Evolutionary conservation across 2,113 vertebrate species (phyloP).

Genomic region (Callithrix jacchus): DNA sequence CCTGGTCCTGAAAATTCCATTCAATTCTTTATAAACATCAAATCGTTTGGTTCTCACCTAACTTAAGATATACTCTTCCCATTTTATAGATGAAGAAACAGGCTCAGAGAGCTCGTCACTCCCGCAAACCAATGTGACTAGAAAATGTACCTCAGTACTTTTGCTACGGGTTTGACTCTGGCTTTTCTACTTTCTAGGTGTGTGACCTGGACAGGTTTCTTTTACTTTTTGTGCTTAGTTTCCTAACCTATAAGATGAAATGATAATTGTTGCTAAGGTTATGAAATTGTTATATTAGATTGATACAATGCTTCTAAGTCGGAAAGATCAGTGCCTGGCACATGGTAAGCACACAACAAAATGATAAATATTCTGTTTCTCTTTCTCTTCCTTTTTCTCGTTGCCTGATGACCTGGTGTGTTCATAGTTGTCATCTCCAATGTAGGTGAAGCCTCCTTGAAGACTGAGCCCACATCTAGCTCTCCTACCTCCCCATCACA

Average conservation of each 20-base stretch:
- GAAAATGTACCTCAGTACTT: not conserved
- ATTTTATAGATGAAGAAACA: not conserved
- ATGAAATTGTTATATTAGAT: not conserved
- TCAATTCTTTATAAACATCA: not conserved
- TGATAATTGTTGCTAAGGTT: no score
- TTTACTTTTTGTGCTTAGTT: not conserved
- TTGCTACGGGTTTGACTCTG: not conserved
- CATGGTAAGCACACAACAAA: not conserved
- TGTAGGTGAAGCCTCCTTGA: rapidly evolving
- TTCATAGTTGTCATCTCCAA: rapidly evolving
- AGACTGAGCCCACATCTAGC: not conserved
- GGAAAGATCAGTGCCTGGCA: not conserved
- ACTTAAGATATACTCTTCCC: no score
- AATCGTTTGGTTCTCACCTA: not conserved
- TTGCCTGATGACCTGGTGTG: not conserved
- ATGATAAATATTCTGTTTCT: not conserved
- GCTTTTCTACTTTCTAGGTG: not conserved
- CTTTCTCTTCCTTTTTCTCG: not conserved
- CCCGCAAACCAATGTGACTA: not conserved
- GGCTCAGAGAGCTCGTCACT: not conserved
- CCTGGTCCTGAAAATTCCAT: not conserved
- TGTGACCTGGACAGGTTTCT: not conserved
- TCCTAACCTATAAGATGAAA: not conserved
- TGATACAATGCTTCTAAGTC: not conserved
- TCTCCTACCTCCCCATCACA: rapidly evolving